Conservation (phyloP, 2,888 invertebrate genomes). For the Acanthopleura granulata region DNA sequence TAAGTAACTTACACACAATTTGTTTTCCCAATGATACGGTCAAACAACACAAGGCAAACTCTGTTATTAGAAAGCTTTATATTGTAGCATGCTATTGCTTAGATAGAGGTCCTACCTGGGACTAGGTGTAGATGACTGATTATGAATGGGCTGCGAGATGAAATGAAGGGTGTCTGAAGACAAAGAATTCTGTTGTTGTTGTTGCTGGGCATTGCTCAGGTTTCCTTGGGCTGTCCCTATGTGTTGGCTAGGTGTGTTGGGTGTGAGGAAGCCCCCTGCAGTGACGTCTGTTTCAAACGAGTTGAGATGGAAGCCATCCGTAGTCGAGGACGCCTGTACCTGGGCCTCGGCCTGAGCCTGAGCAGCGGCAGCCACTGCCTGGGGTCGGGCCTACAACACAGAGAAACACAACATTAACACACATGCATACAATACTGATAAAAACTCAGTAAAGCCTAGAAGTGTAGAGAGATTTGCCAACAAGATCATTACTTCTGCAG, state of each 20-base stretch:
- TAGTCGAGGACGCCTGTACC: conserved; percentile 1
- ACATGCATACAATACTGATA: too few relatives aligned
- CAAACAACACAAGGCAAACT: too few relatives aligned
- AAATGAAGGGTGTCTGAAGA: not conserved
- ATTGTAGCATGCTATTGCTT: too few relatives aligned
- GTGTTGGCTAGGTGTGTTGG: conserved; percentile 7
- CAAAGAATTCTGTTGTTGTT: conserved; percentile 21
- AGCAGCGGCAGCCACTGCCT: not conserved
- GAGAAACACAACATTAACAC: too few relatives aligned
- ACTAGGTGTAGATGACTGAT: conserved; percentile 6
- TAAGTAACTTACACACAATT: too few relatives aligned
- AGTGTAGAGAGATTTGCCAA: too few relatives aligned
- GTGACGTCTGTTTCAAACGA: not conserved
- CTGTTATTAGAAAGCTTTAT: too few relatives aligned
- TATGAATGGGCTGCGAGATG: conserved; percentile 14
- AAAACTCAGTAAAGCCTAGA: too few relatives aligned
- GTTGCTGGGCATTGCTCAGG: conserved; percentile 13
- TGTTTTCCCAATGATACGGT: too few relatives aligned
- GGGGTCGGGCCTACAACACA: not conserved
- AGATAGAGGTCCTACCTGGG: not conserved
- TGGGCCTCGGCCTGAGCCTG: conserved; percentile 1
- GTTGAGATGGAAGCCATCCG: not conserved
- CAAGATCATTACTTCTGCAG: too few relatives aligned
- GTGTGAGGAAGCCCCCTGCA: conserved; percentile 4
- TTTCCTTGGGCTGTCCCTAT: not conserved